Conservation (phyloP, 2,888 invertebrate genomes). For the Mythimna loreyi region DNA sequence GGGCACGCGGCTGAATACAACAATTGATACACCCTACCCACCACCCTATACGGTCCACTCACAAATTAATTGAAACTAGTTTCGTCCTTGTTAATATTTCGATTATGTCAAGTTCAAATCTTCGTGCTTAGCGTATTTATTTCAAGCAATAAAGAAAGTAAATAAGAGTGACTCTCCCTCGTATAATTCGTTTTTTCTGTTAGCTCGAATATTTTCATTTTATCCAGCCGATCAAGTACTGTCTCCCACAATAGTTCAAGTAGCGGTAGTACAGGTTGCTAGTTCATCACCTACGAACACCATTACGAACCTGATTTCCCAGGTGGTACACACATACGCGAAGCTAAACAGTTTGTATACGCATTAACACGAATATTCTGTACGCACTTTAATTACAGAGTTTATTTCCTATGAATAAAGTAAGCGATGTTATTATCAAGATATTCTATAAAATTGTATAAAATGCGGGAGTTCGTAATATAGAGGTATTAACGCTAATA, state of each 20-base stretch:
- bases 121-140: constrained; percentile 4
- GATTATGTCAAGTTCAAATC: constrained; percentile 64
- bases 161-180: neutral
- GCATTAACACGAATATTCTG: constrained; percentile 40
- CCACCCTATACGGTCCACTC: constrained; percentile 62
- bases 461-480: constrained; percentile 69
- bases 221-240: constrained; percentile 38
- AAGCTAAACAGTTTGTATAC: constrained; percentile 36
- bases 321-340: constrained; percentile 42
- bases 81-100: constrained; percentile 75
- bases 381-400: constrained; percentile 27
- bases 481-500: constrained; percentile 83
- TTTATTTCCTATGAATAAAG: constrained; percentile 33
- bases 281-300: constrained; percentile 63
- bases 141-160: constrained; percentile 4
- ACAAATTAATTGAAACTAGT: constrained; percentile 82
- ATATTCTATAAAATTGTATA: constrained; percentile 41
- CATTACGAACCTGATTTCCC: constrained; percentile 62
- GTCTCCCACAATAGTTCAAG: constrained; percentile 63
- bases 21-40: constrained; percentile 79
- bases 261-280: constrained; percentile 67
- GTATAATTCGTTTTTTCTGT: constrained; percentile 14
- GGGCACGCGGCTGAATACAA: constrained; percentile 79
- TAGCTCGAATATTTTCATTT: constrained; percentile 45
- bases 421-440: constrained; percentile 40